Conservation (phyloP, 2,888 invertebrate species). For the Chrysolina haemoptera region DNA sequence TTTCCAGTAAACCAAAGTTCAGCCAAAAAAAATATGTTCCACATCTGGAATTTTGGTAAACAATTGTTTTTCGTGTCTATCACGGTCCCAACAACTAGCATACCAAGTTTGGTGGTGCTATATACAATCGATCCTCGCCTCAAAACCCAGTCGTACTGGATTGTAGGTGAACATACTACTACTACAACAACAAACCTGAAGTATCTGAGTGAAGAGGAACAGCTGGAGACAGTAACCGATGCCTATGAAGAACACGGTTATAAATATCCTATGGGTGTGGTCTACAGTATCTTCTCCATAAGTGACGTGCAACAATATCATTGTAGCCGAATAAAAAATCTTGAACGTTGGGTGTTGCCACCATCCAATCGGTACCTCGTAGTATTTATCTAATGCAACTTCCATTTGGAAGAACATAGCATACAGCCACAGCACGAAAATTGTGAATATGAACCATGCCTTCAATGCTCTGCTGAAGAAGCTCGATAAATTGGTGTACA, state of each 20-base stretch:
- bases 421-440: constrained; percentile 18
- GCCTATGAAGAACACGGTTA: constrained; percentile 39
- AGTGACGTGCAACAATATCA: constrained; percentile 26
- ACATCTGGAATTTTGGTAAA: too few relatives aligned
- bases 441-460: not conserved
- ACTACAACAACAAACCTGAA: constrained; percentile 45
- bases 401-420: constrained; percentile 9
- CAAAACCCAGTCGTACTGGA: too few relatives aligned
- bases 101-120: too few relatives aligned
- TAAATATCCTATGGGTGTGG: not conserved
- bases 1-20: too few relatives aligned
- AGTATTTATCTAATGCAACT: not conserved
- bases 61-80: too few relatives aligned
- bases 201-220: constrained; percentile 48
- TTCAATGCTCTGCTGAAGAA: constrained; percentile 2
- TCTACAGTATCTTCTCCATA: not conserved
- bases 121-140: too few relatives aligned
- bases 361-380: not conserved
- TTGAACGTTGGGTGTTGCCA: not conserved
- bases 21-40: too few relatives aligned
- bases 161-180: too few relatives aligned
- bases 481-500: constrained; percentile 30
- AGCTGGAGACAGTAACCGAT: constrained; percentile 27
- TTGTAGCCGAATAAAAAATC: constrained; percentile 9
- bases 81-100: too few relatives aligned